Conservation (phyloP, 2,113 vertebrate species). For the Elephas maximus region DNA sequence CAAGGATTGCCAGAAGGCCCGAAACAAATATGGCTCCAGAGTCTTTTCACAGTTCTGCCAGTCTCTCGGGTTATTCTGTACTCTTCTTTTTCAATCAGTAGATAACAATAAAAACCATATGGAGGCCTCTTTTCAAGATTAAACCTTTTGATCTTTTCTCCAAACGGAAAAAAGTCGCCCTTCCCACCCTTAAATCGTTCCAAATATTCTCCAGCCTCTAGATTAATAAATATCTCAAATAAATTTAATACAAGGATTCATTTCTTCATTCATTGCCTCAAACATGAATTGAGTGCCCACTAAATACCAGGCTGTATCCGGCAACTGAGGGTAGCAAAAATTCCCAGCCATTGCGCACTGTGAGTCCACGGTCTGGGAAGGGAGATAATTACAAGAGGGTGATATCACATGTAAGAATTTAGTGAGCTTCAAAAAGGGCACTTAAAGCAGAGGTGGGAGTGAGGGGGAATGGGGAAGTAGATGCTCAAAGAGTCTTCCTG, state of each 20-base stretch:
- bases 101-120: slow-evolving; percentile 66
- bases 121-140: slow-evolving; percentile 22
- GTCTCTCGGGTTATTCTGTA: slow-evolving; percentile 51
- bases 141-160: slow-evolving; percentile 53
- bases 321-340: not conserved
- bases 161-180: slow-evolving; percentile 17
- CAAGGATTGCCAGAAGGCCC: slow-evolving; percentile 44
- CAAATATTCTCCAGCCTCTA: not conserved
- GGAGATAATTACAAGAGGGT: too few relatives aligned
- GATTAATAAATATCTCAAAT: not conserved
- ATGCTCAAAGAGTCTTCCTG: not conserved
- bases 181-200: not conserved
- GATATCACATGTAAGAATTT: not conserved
- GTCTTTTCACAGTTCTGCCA: slow-evolving; percentile 60
- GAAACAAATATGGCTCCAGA: slow-evolving; percentile 8
- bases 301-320: not conserved
- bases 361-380: not conserved
- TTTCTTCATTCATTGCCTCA: not conserved
- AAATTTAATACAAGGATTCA: not conserved
- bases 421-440: not conserved
- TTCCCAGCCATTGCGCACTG: not conserved
- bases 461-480: too few relatives aligned
- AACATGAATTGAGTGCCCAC: not conserved
- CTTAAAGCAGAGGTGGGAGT: not conserved
- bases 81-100: slow-evolving; percentile 45